Evolutionary conservation across 1,140 invertebrate genomes (phyloP).

Genomic region (Pseudomyrmex dendroicus): DNA sequence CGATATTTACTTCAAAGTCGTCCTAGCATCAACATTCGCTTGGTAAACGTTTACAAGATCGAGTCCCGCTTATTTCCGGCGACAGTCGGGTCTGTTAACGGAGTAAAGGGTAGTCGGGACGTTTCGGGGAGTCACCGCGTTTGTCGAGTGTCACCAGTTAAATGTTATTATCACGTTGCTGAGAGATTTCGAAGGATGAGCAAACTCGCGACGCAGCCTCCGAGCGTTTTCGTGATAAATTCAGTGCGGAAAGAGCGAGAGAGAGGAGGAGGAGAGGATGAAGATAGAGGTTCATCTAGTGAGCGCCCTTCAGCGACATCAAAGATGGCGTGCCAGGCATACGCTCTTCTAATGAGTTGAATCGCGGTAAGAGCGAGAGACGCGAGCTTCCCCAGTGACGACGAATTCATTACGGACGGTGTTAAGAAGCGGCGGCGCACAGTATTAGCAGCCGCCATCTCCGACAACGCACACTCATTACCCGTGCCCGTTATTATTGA

Average conservation of each 20-base stretch:
- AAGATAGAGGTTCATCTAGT: slow-evolving; percentile 76
- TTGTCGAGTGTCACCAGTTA: slow-evolving; percentile 54
- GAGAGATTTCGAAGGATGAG: slow-evolving; percentile 44
- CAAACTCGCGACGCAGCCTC: slow-evolving; percentile 28
- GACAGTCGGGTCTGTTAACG: neutral
- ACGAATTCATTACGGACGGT: slow-evolving; percentile 81
- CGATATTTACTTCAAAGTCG: neutral
- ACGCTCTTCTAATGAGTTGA: slow-evolving; percentile 85
- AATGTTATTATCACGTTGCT: slow-evolving; percentile 69
- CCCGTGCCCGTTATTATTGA: slow-evolving; percentile 75
- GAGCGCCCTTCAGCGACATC: slow-evolving; percentile 77
- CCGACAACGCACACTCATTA: slow-evolving; percentile 72
- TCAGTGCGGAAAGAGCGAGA: slow-evolving; percentile 46
- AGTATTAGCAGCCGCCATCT: slow-evolving; percentile 68
- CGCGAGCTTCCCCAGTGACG: slow-evolving; percentile 47
- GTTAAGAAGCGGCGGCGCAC: slow-evolving; percentile 67
- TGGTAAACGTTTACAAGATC: slow-evolving; percentile 22
- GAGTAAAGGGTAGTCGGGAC: slow-evolving; percentile 3
- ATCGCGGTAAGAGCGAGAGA: slow-evolving; percentile 75
- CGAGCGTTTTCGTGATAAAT: slow-evolving; percentile 66
- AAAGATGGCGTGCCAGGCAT: slow-evolving; percentile 81
- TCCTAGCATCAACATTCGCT: neutral
- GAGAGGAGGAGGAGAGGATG: no score
- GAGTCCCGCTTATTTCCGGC: slow-evolving; percentile 21
- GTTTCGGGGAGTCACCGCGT: slow-evolving; percentile 36